A percentile compares a stretch with the other conserved stretches of the same genome.
Evolutionary conservation across 2,888 invertebrate genomes (phyloP).

Genomic region (Hydrotaea diabolus): DNA sequence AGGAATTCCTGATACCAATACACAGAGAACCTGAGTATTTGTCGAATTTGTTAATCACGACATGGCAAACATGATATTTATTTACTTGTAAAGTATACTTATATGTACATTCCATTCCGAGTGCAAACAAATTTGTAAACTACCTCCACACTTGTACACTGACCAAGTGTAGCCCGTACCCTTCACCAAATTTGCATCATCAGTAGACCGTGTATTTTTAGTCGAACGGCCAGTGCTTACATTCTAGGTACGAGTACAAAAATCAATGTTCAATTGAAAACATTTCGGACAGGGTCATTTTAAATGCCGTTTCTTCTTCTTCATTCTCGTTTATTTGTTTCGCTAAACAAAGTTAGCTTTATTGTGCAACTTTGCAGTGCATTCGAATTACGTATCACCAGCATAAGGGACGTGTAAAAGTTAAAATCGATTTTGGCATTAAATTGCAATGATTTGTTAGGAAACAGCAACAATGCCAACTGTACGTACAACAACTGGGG

Average conservation of each 20-base stretch:
- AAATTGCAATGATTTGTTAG: constrained; percentile 70
- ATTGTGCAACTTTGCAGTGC: neutral
- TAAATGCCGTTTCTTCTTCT: neutral
- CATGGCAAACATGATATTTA: too few relatives aligned
- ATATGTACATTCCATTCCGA: too few relatives aligned
- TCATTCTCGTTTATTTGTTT: neutral
- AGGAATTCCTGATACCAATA: too few relatives aligned
- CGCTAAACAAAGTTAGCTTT: neutral
- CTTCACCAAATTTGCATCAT: neutral
- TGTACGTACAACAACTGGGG: constrained; percentile 19
- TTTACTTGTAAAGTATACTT: too few relatives aligned
- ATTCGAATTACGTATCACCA: neutral
- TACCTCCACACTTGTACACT: too few relatives aligned
- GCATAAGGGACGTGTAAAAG: neutral
- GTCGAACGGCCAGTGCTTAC: neutral
- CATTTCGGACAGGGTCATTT: neutral
- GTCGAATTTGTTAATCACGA: too few relatives aligned
- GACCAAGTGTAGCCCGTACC: too few relatives aligned
- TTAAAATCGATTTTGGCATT: constrained; percentile 71
- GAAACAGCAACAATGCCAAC: constrained; percentile 25
- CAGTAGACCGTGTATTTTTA: neutral
- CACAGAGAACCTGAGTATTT: too few relatives aligned
- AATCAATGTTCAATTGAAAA: neutral
- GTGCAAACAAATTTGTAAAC: too few relatives aligned
- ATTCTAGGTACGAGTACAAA: neutral